phyloP scores from a whole-genome alignment of 2,888 invertebrate genomes.

The Taenaris catops region DNA sequence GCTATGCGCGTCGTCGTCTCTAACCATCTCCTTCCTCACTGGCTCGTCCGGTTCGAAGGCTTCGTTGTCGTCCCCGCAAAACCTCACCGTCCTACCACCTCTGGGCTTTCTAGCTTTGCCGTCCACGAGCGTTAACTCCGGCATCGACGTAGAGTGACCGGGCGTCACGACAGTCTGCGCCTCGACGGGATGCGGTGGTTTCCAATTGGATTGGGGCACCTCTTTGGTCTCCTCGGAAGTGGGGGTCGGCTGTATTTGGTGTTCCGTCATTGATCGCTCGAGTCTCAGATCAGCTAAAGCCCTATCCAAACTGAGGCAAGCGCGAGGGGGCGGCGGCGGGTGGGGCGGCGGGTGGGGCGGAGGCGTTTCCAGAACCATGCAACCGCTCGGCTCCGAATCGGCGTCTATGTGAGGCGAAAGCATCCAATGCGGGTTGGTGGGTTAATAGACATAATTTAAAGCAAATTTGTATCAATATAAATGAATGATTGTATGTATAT shows the following conservation, averaged over 20 bases:
- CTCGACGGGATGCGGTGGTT: conserved; percentile 72
- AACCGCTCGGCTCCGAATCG: conserved; percentile 80
- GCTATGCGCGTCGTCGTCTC: conserved; percentile 85
- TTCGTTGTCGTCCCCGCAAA: conserved; percentile 68
- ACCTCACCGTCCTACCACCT: conserved; percentile 63
- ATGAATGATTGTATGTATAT: too few relatives aligned
- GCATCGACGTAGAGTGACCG: conserved; percentile 74
- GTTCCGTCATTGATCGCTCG: conserved; percentile 84
- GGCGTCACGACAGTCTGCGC: conserved; percentile 74
- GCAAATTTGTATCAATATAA: too few relatives aligned
- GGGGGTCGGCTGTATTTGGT: conserved; percentile 81
- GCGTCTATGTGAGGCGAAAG: conserved; percentile 78
- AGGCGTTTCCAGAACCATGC: conserved; percentile 62
- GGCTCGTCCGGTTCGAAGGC: conserved; percentile 70
- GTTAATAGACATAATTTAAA: too few relatives aligned
- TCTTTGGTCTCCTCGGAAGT: conserved; percentile 48
- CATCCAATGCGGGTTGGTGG: too few relatives aligned
- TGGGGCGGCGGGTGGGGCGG: conserved; percentile 63
- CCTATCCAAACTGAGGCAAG: conserved; percentile 63
- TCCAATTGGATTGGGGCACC: conserved; percentile 70
- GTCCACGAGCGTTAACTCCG: conserved; percentile 72
- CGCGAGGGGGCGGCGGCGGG: conserved; percentile 68
- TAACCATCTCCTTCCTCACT: conserved; percentile 42
- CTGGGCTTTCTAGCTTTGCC: conserved; percentile 51
- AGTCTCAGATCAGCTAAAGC: conserved; percentile 76